Evolutionary conservation across 2,113 vertebrate species (phyloP).

Genomic region (Corythornis cristatus): DNA sequence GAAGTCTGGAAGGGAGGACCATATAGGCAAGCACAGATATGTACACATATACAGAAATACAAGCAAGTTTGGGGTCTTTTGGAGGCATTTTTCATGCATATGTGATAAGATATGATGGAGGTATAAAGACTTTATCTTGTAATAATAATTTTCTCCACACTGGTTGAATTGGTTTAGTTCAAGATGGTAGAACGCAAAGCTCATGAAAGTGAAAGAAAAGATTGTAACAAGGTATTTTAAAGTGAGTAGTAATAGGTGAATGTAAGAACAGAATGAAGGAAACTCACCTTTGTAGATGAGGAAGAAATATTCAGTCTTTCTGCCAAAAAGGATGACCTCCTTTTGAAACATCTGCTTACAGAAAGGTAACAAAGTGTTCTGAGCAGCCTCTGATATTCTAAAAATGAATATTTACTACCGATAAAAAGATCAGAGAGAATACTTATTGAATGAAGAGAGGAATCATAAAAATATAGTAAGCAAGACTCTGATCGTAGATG

Average conservation of each 20-base stretch:
- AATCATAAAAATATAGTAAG: neutral
- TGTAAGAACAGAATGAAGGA: neutral
- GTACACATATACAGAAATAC: neutral
- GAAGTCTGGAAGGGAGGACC: neutral
- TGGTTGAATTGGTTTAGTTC: neutral
- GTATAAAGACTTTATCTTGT: neutral
- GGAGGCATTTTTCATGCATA: neutral
- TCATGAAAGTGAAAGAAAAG: neutral
- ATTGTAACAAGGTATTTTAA: neutral
- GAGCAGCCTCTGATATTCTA: neutral
- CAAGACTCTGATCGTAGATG: neutral
- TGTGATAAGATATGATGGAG: neutral
- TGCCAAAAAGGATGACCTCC: neutral
- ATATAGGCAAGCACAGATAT: neutral
- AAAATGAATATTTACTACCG: neutral
- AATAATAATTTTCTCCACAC: neutral
- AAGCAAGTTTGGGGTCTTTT: neutral
- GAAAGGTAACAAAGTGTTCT: neutral
- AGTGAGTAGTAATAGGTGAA: neutral
- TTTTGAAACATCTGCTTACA: neutral
- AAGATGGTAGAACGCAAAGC: neutral
- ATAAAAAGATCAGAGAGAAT: neutral
- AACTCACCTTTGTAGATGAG: neutral
- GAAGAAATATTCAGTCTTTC: neutral
- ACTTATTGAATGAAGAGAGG: neutral